phyloP scores from a whole-genome alignment of 2,888 invertebrate species.

The Zygaena filipendulae region DNA sequence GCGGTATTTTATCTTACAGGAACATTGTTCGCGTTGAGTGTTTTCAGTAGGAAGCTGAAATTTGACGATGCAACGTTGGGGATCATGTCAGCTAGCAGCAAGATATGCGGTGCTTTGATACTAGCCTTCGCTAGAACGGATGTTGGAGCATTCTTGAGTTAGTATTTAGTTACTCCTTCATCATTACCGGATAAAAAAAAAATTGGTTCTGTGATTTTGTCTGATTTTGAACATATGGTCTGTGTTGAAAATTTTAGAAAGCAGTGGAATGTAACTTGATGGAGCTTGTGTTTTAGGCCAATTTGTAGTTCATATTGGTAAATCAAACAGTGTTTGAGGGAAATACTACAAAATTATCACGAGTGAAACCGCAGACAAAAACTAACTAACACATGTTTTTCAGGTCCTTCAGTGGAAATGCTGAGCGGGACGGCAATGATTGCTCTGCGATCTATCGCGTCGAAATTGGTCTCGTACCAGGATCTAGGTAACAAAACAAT shows the following conservation, averaged over 20 bases:
- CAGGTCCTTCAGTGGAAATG: conserved; percentile 76
- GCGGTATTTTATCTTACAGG: conserved; percentile 31
- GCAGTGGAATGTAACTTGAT: too few species aligned
- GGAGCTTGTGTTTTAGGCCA: too few species aligned
- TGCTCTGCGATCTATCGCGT: conserved; percentile 78
- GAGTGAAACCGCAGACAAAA: too few species aligned
- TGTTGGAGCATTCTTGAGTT: conserved; percentile 44
- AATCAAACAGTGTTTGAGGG: too few species aligned
- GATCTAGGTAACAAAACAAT: conserved; percentile 76
- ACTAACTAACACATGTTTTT: too few species aligned
- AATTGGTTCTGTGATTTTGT: background rate
- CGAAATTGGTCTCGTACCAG: conserved; percentile 76
- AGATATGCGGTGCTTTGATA: conserved; percentile 41
- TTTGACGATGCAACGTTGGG: conserved; percentile 49
- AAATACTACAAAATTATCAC: too few species aligned
- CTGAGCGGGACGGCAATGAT: conserved; percentile 78
- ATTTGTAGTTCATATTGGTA: too few species aligned
- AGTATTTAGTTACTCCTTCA: too few species aligned
- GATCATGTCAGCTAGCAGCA: conserved; percentile 46
- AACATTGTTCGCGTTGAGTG: conserved; percentile 47
- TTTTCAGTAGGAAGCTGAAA: conserved; percentile 45
- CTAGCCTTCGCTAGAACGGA: conserved; percentile 47
- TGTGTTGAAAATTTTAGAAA: too few species aligned
- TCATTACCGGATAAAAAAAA: background rate
- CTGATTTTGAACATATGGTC: too few species aligned